These are phyloP conservation scores for Nomada ruficornis DNA, from an alignment of 2,888 invertebrate genomes.

Conservation along the genomic window DNA sequence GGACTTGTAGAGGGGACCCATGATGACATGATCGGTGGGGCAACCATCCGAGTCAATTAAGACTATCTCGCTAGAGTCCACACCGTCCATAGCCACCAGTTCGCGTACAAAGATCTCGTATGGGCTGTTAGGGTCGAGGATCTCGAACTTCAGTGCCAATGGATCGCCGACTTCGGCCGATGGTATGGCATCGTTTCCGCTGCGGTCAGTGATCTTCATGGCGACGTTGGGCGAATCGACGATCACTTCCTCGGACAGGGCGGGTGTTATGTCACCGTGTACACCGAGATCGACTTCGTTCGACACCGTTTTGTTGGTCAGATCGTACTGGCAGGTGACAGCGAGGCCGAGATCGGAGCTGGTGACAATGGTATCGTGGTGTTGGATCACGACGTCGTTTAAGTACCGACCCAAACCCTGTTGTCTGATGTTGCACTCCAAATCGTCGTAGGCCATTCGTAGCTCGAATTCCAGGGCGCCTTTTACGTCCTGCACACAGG, in stretches of 20 bases:
- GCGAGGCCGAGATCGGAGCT: conserved; percentile 96
- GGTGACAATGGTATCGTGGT: conserved; percentile 97
- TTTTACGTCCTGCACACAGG: conserved; percentile 95
- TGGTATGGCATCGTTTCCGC: conserved; percentile 92
- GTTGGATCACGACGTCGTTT: conserved; percentile 97
- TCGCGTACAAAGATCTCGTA: conserved; percentile 98
- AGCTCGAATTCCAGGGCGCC: conserved; percentile 95
- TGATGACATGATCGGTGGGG: conserved; percentile 96
- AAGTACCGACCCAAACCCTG: conserved; percentile 94
- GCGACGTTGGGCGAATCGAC: conserved; percentile 98
- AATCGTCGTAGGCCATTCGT: conserved; percentile 95
- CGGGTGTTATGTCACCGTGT: conserved; percentile 94
- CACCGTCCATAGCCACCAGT: conserved; percentile 97
- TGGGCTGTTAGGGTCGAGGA: conserved; percentile 95
- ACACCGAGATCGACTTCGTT: conserved; percentile 96
- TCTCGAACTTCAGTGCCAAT: conserved; percentile 95
- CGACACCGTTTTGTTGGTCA: conserved; percentile 96
- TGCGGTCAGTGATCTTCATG: conserved; percentile 95
- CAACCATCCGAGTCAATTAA: conserved; percentile 96
- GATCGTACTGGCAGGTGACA: conserved; percentile 96
- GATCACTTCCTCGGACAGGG: conserved; percentile 94
- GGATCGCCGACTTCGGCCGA: conserved; percentile 97
- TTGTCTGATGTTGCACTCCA: conserved; percentile 96
- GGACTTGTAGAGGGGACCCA: conserved; percentile 96
- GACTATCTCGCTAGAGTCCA: conserved; percentile 96